A percentile compares a stretch with the other conserved stretches of the same genome.
phyloP scores from a whole-genome alignment of 2,113 vertebrate genomes.

The Sprattus sprattus region DNA sequence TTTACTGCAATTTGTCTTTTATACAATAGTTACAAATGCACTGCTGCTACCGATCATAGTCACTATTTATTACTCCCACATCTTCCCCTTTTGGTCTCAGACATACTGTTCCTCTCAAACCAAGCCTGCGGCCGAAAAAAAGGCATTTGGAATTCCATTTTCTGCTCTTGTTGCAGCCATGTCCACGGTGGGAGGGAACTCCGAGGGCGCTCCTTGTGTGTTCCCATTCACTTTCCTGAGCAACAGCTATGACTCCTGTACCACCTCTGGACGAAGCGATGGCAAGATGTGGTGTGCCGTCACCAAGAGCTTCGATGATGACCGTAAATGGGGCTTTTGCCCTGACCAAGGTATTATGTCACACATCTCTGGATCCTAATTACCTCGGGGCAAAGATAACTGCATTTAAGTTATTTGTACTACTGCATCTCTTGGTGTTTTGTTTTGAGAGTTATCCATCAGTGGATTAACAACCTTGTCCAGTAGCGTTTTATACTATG shows the following conservation, averaged over 20 bases:
- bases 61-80: background rate
- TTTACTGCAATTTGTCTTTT: background rate
- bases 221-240: conserved; percentile 94
- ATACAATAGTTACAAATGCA: background rate
- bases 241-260: conserved; percentile 86
- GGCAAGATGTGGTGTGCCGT: conserved; percentile 89
- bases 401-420: background rate
- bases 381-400: background rate
- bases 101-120: background rate
- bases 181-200: conserved; percentile 93
- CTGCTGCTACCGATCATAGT: background rate
- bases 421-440: background rate
- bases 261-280: conserved; percentile 83
- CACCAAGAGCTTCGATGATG: conserved; percentile 87
- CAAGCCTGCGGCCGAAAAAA: background rate
- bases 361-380: background rate
- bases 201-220: conserved; percentile 86
- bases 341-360: conserved; percentile 85
- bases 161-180: conserved; percentile 73
- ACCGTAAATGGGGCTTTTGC: conserved; percentile 98
- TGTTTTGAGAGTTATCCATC: background rate
- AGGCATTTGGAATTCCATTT: background rate
- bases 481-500: background rate
- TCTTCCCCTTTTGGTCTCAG: background rate
- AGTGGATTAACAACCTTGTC: background rate